A percentile compares a stretch with the other conserved stretches of the same genome.
Conservation (phyloP, 2,888 invertebrate species). For the Cephalotes varians region DNA sequence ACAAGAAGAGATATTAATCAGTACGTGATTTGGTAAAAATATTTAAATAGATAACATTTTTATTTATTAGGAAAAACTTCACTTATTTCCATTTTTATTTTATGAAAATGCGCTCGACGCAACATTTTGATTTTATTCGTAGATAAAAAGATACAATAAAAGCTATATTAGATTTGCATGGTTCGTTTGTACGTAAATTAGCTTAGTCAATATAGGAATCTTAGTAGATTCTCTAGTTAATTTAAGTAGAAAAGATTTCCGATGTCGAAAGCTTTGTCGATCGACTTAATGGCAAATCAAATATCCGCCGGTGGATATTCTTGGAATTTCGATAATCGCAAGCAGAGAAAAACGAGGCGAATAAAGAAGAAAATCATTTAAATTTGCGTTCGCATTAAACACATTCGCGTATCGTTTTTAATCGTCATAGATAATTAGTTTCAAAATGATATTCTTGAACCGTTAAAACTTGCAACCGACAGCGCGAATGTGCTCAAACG, state of each 20-base stretch:
- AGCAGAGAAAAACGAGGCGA: neutral
- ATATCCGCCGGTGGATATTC: neutral
- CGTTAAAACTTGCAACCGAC: neutral
- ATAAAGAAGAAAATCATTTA: neutral
- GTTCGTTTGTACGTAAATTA: slow-evolving; percentile 24
- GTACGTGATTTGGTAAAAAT: neutral
- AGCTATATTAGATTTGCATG: slow-evolving; percentile 22
- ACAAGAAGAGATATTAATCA: neutral
- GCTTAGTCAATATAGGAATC: slow-evolving; percentile 26
- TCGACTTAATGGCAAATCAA: slow-evolving; percentile 8
- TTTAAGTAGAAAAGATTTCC: slow-evolving; percentile 15
- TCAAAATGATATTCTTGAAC: neutral
- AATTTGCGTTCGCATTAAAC: neutral
- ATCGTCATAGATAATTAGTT: neutral
- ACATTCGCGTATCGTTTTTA: neutral
- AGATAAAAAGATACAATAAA: neutral
- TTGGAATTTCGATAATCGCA: slow-evolving; percentile 1
- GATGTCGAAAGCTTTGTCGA: neutral
- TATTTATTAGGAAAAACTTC: neutral
- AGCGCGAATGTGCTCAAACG: neutral
- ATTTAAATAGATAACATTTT: neutral
- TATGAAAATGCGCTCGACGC: neutral
- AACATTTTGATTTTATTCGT: neutral
- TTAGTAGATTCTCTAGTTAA: slow-evolving; percentile 27
- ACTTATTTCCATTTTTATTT: neutral